Evolutionary conservation across 1,140 invertebrate species (phyloP), one percentile per base, ranked within the genome.

Genomic region (Calosoma granatense): DNA sequence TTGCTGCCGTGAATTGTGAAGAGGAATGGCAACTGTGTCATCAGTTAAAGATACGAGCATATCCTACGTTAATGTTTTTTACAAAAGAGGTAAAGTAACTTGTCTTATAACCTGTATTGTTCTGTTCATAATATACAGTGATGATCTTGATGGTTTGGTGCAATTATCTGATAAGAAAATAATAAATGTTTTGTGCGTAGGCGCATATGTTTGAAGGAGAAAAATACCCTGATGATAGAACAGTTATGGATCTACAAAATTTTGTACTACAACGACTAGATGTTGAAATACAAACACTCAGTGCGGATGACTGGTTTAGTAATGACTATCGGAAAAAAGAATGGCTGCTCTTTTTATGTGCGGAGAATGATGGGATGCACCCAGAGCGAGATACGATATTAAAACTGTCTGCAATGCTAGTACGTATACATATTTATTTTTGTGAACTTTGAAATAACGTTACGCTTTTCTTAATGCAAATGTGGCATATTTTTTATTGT

Each of bases 1-100:
- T 72, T 55, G 88, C 83, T 17, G 88, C 87, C 43, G 86, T 91
- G 0, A 91, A 92, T 70, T 92, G 88, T 74, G 84, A 85, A 70
- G 87, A 91, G 68, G 85, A 90, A 61, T 86, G 81, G 76, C 65
- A 75, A 51, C 64, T 91, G 17, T 92, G 88, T 72, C 74, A 78
- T 59, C 74, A 81, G 66, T 89, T 55, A 66, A 69, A 43, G 78
- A 76, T 53, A 70, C 19, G 56, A 61, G 22, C 63, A 1, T 72
- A 72, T 62, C 70, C 70, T 1, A 66, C 62, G 51, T 62, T 72
- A 17, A 56, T 72, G 17, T 70, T 65, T 60, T 72, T 70, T 60
- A 65, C 69, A 53, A 72, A 70, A 65, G 62, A 70, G 54, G 67
- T 65, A 61, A 52, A n/a, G 15, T 55, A n/a, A n/a, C n/a, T n/a